Conservation (phyloP, 2,797 vertebrate genomes). For the Sebastes iracundus region DNA sequence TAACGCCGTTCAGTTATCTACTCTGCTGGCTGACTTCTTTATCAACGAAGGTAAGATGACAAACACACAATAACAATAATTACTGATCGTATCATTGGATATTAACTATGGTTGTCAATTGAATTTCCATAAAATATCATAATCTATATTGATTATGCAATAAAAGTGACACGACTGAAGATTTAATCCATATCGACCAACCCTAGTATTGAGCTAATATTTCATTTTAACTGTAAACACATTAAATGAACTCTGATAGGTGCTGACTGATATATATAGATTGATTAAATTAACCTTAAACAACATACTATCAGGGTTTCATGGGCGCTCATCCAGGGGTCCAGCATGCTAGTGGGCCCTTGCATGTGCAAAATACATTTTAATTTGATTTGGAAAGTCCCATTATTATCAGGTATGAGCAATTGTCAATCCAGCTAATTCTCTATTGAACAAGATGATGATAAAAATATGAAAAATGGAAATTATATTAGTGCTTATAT, state of each 20-base stretch:
- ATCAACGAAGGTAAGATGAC: conserved; percentile 81
- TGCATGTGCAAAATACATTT: neutral
- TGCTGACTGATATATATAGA: neutral
- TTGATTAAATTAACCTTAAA: neutral
- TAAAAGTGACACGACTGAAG: neutral
- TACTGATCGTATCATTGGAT: neutral
- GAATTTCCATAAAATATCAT: neutral
- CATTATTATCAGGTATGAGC: neutral
- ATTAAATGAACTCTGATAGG: neutral
- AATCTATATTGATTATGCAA: neutral
- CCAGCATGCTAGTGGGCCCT: neutral
- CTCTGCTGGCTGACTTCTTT: conserved; percentile 82
- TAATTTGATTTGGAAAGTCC: neutral
- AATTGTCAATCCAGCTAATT: neutral
- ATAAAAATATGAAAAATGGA: neutral
- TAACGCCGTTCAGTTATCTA: conserved; percentile 79
- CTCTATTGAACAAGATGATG: neutral
- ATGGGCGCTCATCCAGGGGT: neutral
- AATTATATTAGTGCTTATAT: neutral
- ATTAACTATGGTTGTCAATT: neutral
- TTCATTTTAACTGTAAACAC: neutral
- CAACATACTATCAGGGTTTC: neutral
- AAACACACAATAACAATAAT: neutral
- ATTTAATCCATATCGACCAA: neutral
- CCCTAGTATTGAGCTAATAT: neutral